Base-by-base conservation (phyloP, 2,888 invertebrate species). In the Cephonodes hylas region DNA sequence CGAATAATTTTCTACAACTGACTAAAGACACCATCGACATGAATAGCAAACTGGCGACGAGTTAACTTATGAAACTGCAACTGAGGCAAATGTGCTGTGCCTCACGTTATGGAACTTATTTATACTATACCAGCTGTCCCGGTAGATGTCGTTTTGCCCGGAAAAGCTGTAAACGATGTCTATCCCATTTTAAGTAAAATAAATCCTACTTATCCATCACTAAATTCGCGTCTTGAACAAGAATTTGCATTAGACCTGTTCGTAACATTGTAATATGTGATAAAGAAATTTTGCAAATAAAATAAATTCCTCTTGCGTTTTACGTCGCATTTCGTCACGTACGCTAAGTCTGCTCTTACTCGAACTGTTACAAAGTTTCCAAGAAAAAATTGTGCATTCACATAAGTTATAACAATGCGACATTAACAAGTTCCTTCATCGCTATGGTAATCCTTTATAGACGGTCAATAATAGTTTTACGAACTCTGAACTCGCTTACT, bases 341-440 rank as follows among this genome's bases (percentile, higher is more conserved):
- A 18, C 27, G 31, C 31, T 15, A 27, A 18, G 8, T 53, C 31
- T 25, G n/a, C 25, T 7, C 7, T 15, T 10, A 27, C 15, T 8
- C 18, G 18, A 53, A 15, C 31, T 3, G 25, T 4, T 15, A 18
- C 31, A 31, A 53, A 53, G 53, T 53, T 53, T 4, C 53, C 18
- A 31, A 48, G 15, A 48, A 53, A 53, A 53, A 53, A 31, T 10
- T 31, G 27, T 18, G 31, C 18, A 31, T 53, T 53, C 15, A 48
- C 18, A 31, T 27, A 53, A 53, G 53, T 53, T 53, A 31, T 53
- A 53, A 53, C 53, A 53, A 53, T 53, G 27, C 27, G 53, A 31
- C 27, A 53, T 53, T 53, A 53, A 53, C 15, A 18, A 53, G 31
- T 25, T 5, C 42, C 25, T 53, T 18, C 31, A 31, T 31, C 53